Evolutionary conservation across 2,797 vertebrate species (phyloP), one percentile per base, ranked within the genome.

Genomic region (Spondyliosoma cantharus): DNA sequence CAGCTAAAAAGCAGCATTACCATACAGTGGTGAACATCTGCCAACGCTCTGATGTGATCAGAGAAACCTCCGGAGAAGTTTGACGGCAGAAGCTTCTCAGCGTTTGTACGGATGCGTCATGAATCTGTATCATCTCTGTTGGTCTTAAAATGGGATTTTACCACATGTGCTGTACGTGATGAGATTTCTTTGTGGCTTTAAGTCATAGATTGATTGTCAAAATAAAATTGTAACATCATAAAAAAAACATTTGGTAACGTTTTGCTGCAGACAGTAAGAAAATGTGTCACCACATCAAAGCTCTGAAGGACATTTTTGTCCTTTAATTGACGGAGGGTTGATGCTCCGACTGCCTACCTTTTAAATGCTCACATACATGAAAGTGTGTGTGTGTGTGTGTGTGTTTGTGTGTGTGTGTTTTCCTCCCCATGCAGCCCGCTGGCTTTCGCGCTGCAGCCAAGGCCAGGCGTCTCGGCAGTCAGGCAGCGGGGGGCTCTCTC

Each of bases 391-490:
- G 20, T 37, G 16, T 16, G 49, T 7, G 59, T 5, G 49, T 43
- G 7, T 58, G 57, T 42, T 22, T 56, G 17, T 20, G 16, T 17
- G 50, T 6, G 56, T 5, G 29, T 29, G 42, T 50, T 25, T 81
- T 53, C 25, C 46, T 56, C 17, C 5, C 32, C 53, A 12, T 52
- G 61, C 46, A 82, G 81, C 80, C 84, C 29, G 19, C 27, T 53
- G 80, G 87, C 75, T 11, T 24, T 37, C 8, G 24, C 19, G 15
- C 32, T 4, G 50, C 61, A 75, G 84, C 72, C 87, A 84, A 90
- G 87, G 84, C 84, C 87, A 59, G 50, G 69, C 60, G 5, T 68
- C 48, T 63, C 48, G 7, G 65, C 50, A 58, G 72, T 53, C 45
- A 22, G 78, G 46, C 20, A 22, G 72, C 37, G 15, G 57, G 42